phyloP scores from a whole-genome alignment of 2,113 vertebrate species.

The Aegotheles bennettii region DNA sequence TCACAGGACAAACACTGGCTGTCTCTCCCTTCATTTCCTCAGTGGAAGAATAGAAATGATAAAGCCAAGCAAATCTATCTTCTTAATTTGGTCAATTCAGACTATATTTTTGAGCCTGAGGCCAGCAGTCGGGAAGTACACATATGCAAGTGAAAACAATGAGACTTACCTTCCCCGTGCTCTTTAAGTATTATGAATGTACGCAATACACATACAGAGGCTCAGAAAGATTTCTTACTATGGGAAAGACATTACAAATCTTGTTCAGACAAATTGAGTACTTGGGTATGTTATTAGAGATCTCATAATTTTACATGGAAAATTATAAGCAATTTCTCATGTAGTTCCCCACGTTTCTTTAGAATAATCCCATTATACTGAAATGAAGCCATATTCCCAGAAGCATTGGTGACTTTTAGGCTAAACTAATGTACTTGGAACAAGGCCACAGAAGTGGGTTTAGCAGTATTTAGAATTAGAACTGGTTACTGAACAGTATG shows the following conservation, averaged over 20 bases:
- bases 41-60: not conserved
- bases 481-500: not conserved
- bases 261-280: not conserved
- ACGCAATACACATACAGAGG: not conserved
- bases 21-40: not conserved
- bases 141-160: not conserved
- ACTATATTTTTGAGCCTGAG: not conserved
- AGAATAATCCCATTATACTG: constrained; percentile 1
- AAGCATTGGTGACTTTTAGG: not conserved
- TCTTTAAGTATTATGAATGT: not conserved
- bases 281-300: not conserved
- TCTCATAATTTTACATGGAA: not conserved
- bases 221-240: not conserved
- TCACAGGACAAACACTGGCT: not conserved
- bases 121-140: not conserved
- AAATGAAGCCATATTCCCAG: constrained; percentile 7
- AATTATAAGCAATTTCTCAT: not conserved
- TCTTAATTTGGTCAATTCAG: not conserved
- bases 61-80: not conserved
- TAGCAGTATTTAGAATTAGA: not conserved
- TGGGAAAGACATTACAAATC: not conserved
- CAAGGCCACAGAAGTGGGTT: not conserved
- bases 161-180: not conserved
- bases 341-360: not conserved
- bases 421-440: constrained; percentile 1